A percentile compares a stretch with the other conserved stretches of the same genome.
phyloP scores from a whole-genome alignment of 1,140 invertebrate genomes.

The Tetramorium alpestre region DNA sequence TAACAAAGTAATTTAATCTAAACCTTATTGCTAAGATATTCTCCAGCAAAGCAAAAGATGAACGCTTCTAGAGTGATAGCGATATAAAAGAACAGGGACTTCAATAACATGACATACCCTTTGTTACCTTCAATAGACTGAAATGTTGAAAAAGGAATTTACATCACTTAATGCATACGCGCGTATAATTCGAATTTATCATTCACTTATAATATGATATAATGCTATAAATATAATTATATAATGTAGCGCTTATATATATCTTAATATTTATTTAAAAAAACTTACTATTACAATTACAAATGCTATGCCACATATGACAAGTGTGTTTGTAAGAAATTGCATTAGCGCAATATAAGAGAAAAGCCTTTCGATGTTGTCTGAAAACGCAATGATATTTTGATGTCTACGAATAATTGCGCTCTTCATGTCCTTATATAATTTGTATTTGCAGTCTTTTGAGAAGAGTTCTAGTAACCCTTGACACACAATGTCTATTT shows the following conservation, averaged over 20 bases:
- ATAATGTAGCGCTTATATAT: neutral
- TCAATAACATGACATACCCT: neutral
- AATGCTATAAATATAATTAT: neutral
- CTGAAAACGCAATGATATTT: constrained; percentile 14
- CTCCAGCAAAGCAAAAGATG: constrained; percentile 54
- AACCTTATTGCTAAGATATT: constrained; percentile 60
- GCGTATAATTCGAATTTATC: no score
- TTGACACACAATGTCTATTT: constrained; percentile 43
- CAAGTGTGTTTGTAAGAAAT: constrained; percentile 51
- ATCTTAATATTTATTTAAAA: neutral
- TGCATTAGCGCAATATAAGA: constrained; percentile 48
- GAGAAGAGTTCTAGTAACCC: constrained; percentile 28
- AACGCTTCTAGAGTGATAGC: constrained; percentile 54
- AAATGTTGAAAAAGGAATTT: neutral
- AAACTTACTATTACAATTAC: constrained; percentile 36
- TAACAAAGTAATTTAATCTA: neutral
- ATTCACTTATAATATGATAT: no score
- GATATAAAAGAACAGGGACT: constrained; percentile 36
- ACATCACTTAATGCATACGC: neutral
- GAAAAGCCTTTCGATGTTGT: constrained; percentile 24
- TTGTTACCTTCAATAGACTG: neutral
- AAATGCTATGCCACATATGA: constrained; percentile 55
- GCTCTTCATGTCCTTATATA: neutral
- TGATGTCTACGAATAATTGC: constrained; percentile 27
- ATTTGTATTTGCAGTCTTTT: neutral